A percentile compares a stretch with the other conserved stretches of the same genome.
Conservation (phyloP, 2,888 invertebrate species). For the Drosophila kuntzei region DNA sequence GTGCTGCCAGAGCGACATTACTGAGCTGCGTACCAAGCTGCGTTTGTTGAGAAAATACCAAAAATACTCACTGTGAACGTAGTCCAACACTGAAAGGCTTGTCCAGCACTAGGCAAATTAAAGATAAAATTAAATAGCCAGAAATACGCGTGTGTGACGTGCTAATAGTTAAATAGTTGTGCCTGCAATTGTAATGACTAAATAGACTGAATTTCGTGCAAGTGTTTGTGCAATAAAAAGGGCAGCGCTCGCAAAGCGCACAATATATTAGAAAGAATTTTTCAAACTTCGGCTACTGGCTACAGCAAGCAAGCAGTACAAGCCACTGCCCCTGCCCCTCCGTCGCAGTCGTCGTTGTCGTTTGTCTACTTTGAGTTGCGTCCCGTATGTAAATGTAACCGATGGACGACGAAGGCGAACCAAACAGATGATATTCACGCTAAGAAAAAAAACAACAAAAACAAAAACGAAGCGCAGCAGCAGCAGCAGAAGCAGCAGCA, state of each 20-base stretch:
- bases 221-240: constrained; percentile 68
- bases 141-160: constrained; percentile 63
- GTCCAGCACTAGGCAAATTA: constrained; percentile 61
- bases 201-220: constrained; percentile 57
- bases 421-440: constrained; percentile 69
- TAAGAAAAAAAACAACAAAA: constrained; percentile 44
- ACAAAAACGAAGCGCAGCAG: constrained; percentile 50
- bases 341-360: constrained; percentile 36
- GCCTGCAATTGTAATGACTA: constrained; percentile 40
- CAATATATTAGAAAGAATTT: constrained; percentile 40
- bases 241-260: constrained; percentile 27
- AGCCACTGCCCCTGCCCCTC: constrained; percentile 45
- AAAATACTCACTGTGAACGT: constrained; percentile 35
- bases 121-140: constrained; percentile 62
- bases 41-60: not conserved
- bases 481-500: constrained; percentile 52
- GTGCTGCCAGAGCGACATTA: constrained; percentile 23
- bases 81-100: constrained; percentile 43
- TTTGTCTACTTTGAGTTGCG: constrained; percentile 59
- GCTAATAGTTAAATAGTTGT: constrained; percentile 54
- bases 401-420: constrained; percentile 67
- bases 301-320: constrained; percentile 40
- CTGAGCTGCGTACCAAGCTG: constrained; percentile 5
- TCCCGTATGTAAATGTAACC: constrained; percentile 66
- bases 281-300: constrained; percentile 53